Conservation (phyloP, 1,140 invertebrate species). For the Zaprionus vittiger region DNA sequence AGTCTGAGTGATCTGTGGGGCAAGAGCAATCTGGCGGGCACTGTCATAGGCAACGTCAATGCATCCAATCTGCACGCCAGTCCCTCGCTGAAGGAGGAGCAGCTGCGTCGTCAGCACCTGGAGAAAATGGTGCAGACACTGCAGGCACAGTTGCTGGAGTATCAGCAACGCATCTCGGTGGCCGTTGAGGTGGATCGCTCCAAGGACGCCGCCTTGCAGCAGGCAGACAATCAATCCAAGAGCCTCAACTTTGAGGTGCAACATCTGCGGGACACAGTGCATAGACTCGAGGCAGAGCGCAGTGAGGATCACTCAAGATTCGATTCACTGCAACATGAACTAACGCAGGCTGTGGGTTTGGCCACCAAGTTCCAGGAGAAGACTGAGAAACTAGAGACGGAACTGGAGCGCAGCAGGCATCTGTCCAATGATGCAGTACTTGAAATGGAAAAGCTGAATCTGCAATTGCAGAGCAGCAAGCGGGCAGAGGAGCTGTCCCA, state of each 20-base stretch:
- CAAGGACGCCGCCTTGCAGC: conserved; percentile 89
- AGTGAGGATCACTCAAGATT: conserved; percentile 51
- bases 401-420: conserved; percentile 47
- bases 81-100: conserved; percentile 88
- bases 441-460: conserved; percentile 68
- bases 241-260: conserved; percentile 64
- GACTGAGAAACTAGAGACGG: conserved; percentile 70
- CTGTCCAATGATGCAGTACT: conserved; percentile 47
- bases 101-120: conserved; percentile 89
- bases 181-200: conserved; percentile 90
- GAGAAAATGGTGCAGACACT: conserved; percentile 90
- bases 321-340: conserved; percentile 72
- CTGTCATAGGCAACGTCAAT: conserved; percentile 44
- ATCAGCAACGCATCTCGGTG: conserved; percentile 91
- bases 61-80: conserved; percentile 13
- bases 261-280: conserved; percentile 56
- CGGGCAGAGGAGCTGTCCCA: conserved; percentile 66
- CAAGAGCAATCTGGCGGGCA: conserved; percentile 74
- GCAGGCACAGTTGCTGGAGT: conserved; percentile 89
- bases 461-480: conserved; percentile 66
- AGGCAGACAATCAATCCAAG: conserved; percentile 86
- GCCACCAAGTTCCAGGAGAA: conserved; percentile 79
- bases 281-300: conserved; percentile 66
- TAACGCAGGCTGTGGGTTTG: conserved; percentile 70
- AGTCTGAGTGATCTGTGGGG: conserved; percentile 86